Evolutionary conservation across 2,113 vertebrate genomes (phyloP), one percentile per base, ranked within the genome.

Genomic region (Amazona vittata): DNA sequence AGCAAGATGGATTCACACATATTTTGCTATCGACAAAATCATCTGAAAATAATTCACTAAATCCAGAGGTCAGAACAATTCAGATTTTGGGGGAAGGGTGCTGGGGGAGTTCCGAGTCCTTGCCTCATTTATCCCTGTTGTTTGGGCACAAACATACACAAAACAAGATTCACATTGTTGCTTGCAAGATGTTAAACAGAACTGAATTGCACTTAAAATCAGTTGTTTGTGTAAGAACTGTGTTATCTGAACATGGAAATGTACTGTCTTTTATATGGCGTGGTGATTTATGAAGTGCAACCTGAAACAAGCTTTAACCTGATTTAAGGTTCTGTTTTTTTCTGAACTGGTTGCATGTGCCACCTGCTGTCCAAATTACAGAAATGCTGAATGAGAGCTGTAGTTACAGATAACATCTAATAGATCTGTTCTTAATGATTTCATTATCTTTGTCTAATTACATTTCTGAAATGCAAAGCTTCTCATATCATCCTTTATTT

Each of bases 1-100:
- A 99, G 67, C 99, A 99, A 57, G 99, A 99, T 17, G 99, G 99
- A 80, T 99, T 99, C 98, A 99, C 99, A 14, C 99, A 99, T 96
- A 99, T 99, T 94, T 97, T 99, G 97, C 98, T 99, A 26, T 99
- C 99, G 28, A 99, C 99, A 76, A 99, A 99, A 92, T 99, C 99
- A 35, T 99, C 99, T 0, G 99, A 99, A 96, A 99, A 99, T 98
- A 99, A 99, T 97, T 99, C 99, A 8, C 98, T 99, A 41, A 99
- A 99, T 88, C 99, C 99, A 20, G 99, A 99, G 98, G 98, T 98
- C 93, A 98, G 98, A 90, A 74, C 41, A 8, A 75, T 75, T 55
- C 7, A 75, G 17, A 7, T 73, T 70, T 75, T 4, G 17, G n/a
- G 10, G 78, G 21, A 8, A 44, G 46, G 26, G 62, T 24, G 31